A percentile compares a stretch with the other conserved stretches of the same genome.
Conservation (phyloP, 2,113 vertebrate genomes). For the Tachysurus fulvidraco region DNA sequence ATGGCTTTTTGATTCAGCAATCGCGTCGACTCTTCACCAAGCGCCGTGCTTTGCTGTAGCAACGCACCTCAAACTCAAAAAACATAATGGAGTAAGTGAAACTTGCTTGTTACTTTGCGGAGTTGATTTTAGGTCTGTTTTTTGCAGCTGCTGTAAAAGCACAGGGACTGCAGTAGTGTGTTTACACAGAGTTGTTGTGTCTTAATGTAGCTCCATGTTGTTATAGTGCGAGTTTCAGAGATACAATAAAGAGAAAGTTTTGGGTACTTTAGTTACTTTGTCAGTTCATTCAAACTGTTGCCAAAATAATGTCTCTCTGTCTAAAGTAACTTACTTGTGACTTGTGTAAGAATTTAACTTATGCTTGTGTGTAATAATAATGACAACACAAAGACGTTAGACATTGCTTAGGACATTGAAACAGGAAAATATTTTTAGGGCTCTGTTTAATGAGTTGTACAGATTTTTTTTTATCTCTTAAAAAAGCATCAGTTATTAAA, state of each 20-base stretch:
- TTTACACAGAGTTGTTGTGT: background rate
- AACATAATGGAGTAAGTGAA: slow-evolving; percentile 78
- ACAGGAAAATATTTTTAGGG: background rate
- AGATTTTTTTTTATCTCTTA: background rate
- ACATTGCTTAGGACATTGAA: background rate
- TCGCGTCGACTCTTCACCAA: slow-evolving; percentile 57
- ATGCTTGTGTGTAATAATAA: too few species aligned
- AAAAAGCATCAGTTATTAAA: background rate
- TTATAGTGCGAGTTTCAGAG: background rate
- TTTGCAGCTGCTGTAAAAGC: background rate
- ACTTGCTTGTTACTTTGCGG: slow-evolving; percentile 47
- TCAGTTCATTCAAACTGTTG: slow-evolving; percentile 27
- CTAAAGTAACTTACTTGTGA: slow-evolving; percentile 7
- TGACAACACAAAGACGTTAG: background rate
- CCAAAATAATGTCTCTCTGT: background rate
- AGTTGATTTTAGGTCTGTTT: slow-evolving; percentile 11
- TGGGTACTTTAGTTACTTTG: slow-evolving; percentile 27
- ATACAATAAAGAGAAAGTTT: slow-evolving; percentile 39
- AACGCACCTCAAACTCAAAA: slow-evolving; percentile 73
- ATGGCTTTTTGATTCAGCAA: slow-evolving; percentile 74
- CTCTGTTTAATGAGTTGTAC: background rate
- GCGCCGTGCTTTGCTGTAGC: slow-evolving; percentile 78
- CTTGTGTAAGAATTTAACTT: background rate
- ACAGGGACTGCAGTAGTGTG: background rate
- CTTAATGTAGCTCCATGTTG: background rate